Evolutionary conservation across 2,888 invertebrate species (phyloP), one percentile per base, ranked within the genome.

Genomic region (Hofmannophila pseudospretella): DNA sequence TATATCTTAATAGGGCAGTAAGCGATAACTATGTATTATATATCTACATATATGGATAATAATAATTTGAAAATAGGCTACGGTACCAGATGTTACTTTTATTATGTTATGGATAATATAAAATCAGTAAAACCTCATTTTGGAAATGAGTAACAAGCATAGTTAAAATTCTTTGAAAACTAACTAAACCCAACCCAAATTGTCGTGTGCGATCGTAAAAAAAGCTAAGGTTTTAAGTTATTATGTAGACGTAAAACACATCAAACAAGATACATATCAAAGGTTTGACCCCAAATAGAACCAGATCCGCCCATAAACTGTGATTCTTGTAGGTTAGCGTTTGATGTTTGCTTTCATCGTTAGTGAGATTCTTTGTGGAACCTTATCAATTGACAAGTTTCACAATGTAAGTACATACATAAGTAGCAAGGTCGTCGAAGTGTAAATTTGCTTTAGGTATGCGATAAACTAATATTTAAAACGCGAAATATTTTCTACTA

Each of bases 201-300:
- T n/a, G n/a, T n/a, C n/a, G n/a, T n/a, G n/a, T n/a, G n/a, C 7
- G 37, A 30, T 9, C 22, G 28, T 44, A 38, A 45, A 47, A n/a
- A 44, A 39, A 39, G 37, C 34, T 47, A 48, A 49, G 52, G 40
- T 49, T 45, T 51, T 47, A 45, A 40, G 50, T 51, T 55, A 49
- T 54, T 53, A 49, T 49, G 49, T 46, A 27, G 51, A 45, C 52
- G 65, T 75, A 68, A 69, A 77, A 75, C 65, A 78, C 73, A 77
- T 79, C 75, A 81, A 80, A 81, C 62, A 56, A 54, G 60, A 57
- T 61, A 55, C 46, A 64, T 72, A 73, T 71, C 66, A 71, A 77
- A 73, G 66, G 68, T 58, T 67, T 71, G 68, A 73, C 68, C 68
- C 68, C 59, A 74, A 75, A 74, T 72, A 66, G 67, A 73, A 76